These are phyloP conservation scores for Xestia sexstrigata DNA, from an alignment of 2,888 invertebrate species.

Conservation along the genomic window DNA sequence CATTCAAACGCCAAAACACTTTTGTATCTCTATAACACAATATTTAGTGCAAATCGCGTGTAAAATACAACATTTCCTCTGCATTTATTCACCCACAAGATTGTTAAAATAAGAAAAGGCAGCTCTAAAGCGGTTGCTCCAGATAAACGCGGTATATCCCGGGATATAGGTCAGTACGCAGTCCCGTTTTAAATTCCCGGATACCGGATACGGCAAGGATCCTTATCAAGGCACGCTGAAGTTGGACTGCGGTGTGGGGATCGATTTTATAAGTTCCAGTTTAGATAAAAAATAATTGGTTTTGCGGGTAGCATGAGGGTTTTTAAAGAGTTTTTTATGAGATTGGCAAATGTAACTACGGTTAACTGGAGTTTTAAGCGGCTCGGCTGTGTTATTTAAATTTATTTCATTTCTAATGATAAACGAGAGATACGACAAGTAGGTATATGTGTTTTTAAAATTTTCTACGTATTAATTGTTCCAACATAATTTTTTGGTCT, in stretches of 20 bases:
- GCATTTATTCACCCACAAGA: not conserved
- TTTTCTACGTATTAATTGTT: too few relatives aligned
- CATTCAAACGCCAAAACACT: not conserved
- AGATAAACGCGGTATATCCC: constrained; percentile 26
- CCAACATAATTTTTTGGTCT: too few relatives aligned
- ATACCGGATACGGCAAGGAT: constrained; percentile 56
- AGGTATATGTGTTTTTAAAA: too few relatives aligned
- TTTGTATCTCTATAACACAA: not conserved
- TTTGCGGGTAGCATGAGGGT: constrained; percentile 11
- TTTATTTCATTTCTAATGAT: not conserved
- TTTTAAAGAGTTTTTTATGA: not conserved
- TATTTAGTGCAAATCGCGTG: not conserved
- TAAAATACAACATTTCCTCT: not conserved
- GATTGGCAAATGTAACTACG: not conserved
- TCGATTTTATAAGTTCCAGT: constrained; percentile 49
- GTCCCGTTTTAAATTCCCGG: constrained; percentile 59
- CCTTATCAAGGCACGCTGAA: constrained; percentile 49
- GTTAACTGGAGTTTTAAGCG: not conserved
- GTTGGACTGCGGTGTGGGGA: constrained; percentile 24
- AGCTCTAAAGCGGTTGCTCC: constrained; percentile 8
- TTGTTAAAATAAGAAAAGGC: constrained; percentile 10
- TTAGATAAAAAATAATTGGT: constrained; percentile 49
- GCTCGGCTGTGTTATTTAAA: not conserved
- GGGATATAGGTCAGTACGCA: constrained; percentile 51
- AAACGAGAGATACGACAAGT: too few relatives aligned